Evolutionary conservation across 2,113 vertebrate genomes (phyloP), one percentile per base, ranked within the genome.

Genomic region (Indicator indicator): DNA sequence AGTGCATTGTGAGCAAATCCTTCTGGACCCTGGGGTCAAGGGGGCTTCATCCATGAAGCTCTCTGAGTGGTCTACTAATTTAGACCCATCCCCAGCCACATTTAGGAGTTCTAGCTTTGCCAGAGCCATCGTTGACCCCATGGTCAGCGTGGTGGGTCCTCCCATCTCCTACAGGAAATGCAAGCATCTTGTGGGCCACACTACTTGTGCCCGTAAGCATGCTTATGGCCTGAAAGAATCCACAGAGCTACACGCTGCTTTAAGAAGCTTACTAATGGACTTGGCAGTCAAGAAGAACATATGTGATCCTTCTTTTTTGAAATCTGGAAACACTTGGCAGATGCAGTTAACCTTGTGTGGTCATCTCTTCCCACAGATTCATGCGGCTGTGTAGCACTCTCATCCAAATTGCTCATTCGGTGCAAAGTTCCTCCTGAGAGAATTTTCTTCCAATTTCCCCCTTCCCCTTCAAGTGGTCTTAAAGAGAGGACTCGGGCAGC

Each of bases 281-380:
- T 88, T 90, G 86, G 80, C 90, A 94, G 54, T 33, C 30, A 86
- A 88, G 65, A 52, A 21, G 46, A 80, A 65, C 50, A 40, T 17
- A 28, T 56, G 69, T 56, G 32, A 89, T 94, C 74, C 44, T 79
- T 83, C 33, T 79, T 91, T 85, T 42, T 82, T 69, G 78, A 78
- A 93, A 86, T 76, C 80, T 96, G 92, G 83, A 92, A 96, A 90
- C 70, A 44, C n/a, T 90, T 90, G 38, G 77, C 70, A 90, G 70
- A 94, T 82, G 70, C 69, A 90, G 73, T 95, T 95, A 95, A 94
- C 77, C 88, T 90, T 78, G 83, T 90, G 74, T 92, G 81, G 89
- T 82, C 95, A 93, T 72, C 83, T 81, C 83, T 90, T 90, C 83
- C 86, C 80, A 81, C 7, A 0, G 84, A 69, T 91, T 86, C 70